Conservation (phyloP, 2,888 invertebrate genomes). For the Myopa tessellatipennis region DNA sequence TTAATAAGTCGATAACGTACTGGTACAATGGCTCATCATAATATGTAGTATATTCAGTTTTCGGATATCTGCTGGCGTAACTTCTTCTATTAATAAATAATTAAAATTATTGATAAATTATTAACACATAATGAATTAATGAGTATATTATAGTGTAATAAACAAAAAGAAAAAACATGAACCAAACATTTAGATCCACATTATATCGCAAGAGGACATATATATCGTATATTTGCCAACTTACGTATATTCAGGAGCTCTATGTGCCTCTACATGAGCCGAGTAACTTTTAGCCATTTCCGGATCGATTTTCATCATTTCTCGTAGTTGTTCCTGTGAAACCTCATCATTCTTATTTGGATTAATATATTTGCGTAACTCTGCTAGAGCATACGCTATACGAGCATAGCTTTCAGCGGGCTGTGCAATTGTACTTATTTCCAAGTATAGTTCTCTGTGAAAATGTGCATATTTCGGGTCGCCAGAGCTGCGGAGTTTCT, state of each 20-base stretch:
- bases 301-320: conserved; percentile 79
- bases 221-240: neutral
- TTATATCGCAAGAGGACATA: too few relatives aligned
- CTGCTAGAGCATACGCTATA: conserved; percentile 85
- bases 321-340: conserved; percentile 83
- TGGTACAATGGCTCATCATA: too few relatives aligned
- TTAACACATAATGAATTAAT: too few relatives aligned
- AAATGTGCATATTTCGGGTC: conserved; percentile 92
- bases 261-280: neutral
- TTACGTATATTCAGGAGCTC: neutral
- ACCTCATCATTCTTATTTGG: conserved; percentile 82
- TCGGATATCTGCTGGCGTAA: too few relatives aligned
- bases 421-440: conserved; percentile 87
- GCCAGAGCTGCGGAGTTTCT: conserved; percentile 81
- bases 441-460: conserved; percentile 88
- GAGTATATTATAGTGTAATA: too few relatives aligned
- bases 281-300: conserved; percentile 67
- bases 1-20: too few relatives aligned
- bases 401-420: conserved; percentile 88
- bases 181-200: too few relatives aligned
- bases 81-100: too few relatives aligned
- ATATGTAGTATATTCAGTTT: too few relatives aligned
- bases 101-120: too few relatives aligned
- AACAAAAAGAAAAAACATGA: too few relatives aligned
- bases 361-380: conserved; percentile 76